Percentiles rank a stretch among this genome's conserved stretches.
Evolutionary conservation across 1,140 invertebrate genomes (phyloP).

Genomic region (Amyelois transitella): DNA sequence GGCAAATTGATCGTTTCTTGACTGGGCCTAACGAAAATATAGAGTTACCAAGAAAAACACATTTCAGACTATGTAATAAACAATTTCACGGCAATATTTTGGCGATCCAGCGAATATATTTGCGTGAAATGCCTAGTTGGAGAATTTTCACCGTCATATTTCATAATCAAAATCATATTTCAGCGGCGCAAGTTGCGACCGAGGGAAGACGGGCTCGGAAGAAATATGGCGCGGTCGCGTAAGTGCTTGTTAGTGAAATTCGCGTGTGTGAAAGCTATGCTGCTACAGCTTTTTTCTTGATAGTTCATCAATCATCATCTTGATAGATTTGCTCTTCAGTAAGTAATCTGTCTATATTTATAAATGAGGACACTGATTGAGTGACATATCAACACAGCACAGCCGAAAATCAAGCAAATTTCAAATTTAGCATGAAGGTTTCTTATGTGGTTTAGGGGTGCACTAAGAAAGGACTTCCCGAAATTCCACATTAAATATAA

Average conservation of each 20-base stretch:
- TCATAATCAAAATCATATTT: constrained; percentile 48
- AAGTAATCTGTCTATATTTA: too few relatives aligned
- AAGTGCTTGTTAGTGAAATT: constrained; percentile 6
- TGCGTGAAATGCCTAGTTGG: constrained; percentile 18
- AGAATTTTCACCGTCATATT: constrained; percentile 31
- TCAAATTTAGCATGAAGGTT: too few relatives aligned
- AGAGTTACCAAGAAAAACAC: too few relatives aligned
- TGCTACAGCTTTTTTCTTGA: background rate
- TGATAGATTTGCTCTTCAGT: too few relatives aligned
- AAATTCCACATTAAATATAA: too few relatives aligned
- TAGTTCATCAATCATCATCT: background rate
- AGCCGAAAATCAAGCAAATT: too few relatives aligned
- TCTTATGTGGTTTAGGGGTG: too few relatives aligned
- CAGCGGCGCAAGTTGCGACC: constrained; percentile 23
- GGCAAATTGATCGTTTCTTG: too few relatives aligned
- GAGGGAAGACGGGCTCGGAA: constrained; percentile 22
- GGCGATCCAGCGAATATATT: constrained; percentile 19
- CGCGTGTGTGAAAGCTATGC: background rate
- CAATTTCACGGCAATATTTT: constrained; percentile 21
- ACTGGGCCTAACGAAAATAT: too few relatives aligned
- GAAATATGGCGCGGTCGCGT: constrained; percentile 33
- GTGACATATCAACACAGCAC: too few relatives aligned
- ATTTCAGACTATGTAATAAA: background rate
- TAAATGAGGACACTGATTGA: too few relatives aligned
- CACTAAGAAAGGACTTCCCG: too few relatives aligned